Base-by-base conservation (phyloP, 2,113 vertebrate species). In the Leuciscus idus region DNA sequence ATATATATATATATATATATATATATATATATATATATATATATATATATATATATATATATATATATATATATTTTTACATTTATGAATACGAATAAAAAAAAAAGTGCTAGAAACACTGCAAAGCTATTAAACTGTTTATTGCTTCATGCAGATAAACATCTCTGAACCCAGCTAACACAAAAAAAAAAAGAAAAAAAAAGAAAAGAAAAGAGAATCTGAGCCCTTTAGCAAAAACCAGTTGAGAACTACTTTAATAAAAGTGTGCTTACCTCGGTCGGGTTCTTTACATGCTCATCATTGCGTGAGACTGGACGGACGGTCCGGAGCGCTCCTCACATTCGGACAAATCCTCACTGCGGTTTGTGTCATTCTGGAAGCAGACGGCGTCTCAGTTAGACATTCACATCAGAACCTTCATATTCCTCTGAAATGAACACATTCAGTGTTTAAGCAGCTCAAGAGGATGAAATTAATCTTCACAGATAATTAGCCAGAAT, bases 221-320 rank as follows among this genome's bases (percentile, higher is more conserved):
- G n/a, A n/a, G n/a, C 9, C 8, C 4, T 39, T 72, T 5, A 43
- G 36, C 68, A 26, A 48, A 46, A 13, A 15, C 39, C 73, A 75
- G 73, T 48, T 46, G 39, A 75, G 73, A 75, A 48, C 23, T 8
- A 26, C 21, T 61, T 33, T 23, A 13, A 39, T n/a, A 39, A 15
- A 80, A 15, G 33, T 80, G 12, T 83, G 13, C 81, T 70, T 68
- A 83, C 81, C 81, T 52, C 64, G 23, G 81, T 52, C 64, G 7
- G 36, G 57, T 19, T 46, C 59, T 81, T 66, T 70, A 82, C 80
- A 52, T 83, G 28, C 19, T 83, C 46, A 17, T 19, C 64, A 55
- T n/a, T 4, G 12, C 6, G 43, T 66, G 15, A 30, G 9, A 68
- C 9, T 6, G 39, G 43, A 48, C 26, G n/a, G 39, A 9, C 39